Evolutionary conservation across 2,888 invertebrate genomes (phyloP), one percentile per base, ranked within the genome.

Genomic region (Phengaris alcon): DNA sequence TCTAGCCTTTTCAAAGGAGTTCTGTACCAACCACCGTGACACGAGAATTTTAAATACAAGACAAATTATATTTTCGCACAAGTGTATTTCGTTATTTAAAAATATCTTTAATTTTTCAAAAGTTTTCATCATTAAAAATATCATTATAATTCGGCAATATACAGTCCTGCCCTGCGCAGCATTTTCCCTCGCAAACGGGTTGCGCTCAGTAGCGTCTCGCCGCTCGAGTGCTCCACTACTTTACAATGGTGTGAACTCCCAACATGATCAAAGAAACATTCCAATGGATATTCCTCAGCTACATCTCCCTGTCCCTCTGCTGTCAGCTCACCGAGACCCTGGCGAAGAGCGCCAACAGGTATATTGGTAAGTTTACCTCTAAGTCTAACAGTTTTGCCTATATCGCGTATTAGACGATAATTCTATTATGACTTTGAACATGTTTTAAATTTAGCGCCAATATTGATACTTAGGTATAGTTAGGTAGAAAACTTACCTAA

Each of bases 321-420:
- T 93, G 93, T 83, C 93, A 93, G 81, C 87, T 93, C 35, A 90
- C 88, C 77, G 93, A 93, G 85, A 93, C 91, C 82, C 87, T 92
- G 85, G 93, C 93, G 15, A 93, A 93, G 79, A 92, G 92, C 79
- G 92, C 93, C 51, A 93, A 92, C 82, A 85, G 93, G 81, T 93
- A 88, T 82, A 92, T 92, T 78, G 93, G 93, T 93, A 78, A 90
- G 91, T 77, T 72, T 46, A 22, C 35, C 35, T 85, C 76, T 51
- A 64, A 51, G 74, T 75, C 51, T 77, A 68, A 68, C 12, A 74
- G 59, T 59, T 59, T n/a, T 6, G 35, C 35, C 35, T 48, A 0
- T 22, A 22, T 22, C 22, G 22, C 22, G 22, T 22, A 22, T 22
- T 22, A 22, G 48, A 48, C 48, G 48, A 48, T 48, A 7, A 6